Conservation (phyloP, 2,797 vertebrate species). For the Buceros bicornis region DNA sequence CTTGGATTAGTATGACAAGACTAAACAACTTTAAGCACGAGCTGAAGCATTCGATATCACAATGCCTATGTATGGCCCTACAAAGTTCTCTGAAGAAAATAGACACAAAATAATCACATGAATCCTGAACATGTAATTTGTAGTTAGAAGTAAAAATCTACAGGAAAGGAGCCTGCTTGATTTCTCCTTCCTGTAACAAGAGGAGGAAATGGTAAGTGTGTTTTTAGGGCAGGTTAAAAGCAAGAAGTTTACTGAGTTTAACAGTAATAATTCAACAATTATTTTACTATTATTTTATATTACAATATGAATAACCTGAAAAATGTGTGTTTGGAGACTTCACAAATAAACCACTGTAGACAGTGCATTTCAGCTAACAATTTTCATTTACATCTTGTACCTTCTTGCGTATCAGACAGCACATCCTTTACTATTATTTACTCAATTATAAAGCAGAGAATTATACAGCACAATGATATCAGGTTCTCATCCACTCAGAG, state of each 20-base stretch:
- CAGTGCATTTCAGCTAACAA: not conserved
- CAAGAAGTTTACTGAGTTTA: not conserved
- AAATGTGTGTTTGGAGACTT: not conserved
- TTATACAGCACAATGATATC: not conserved
- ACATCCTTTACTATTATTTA: not conserved
- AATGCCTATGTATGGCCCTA: not conserved
- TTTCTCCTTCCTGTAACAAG: not conserved
- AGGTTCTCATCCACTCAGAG: not conserved
- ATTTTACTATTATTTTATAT: not conserved
- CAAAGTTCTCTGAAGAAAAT: not conserved
- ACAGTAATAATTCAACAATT: not conserved
- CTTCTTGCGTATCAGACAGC: not conserved
- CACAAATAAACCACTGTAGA: constrained; percentile 10
- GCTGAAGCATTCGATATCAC: not conserved
- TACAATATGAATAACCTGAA: not conserved
- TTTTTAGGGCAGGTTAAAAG: not conserved
- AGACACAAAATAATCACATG: not conserved
- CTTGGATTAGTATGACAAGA: not conserved
- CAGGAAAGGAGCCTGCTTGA: not conserved
- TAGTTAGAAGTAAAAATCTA: not conserved
- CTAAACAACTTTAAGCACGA: not conserved
- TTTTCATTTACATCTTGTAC: not conserved
- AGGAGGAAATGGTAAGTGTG: not conserved
- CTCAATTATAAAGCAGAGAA: not conserved
- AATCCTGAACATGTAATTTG: not conserved